These are phyloP conservation scores for Enteromius anoplus DNA, from an alignment of 2,797 vertebrate genomes.

Conservation along the genomic window DNA sequence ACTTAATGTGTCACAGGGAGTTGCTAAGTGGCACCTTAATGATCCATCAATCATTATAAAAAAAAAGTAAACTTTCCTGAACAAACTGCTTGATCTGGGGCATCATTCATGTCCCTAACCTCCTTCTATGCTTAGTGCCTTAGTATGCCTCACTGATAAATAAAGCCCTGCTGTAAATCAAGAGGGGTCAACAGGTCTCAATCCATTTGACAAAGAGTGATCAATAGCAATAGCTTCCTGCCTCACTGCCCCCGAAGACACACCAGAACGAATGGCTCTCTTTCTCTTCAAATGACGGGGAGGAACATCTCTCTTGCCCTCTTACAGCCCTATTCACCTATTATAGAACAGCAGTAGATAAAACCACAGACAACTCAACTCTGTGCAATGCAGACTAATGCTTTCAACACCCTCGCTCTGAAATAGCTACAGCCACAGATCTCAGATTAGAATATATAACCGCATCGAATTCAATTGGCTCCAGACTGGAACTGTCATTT, in stretches of 20 bases:
- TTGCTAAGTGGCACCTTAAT: not conserved
- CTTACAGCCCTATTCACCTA: conserved; percentile 19
- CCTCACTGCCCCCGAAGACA: conserved; percentile 36
- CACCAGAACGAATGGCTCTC: conserved; percentile 23
- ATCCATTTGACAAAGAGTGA: conserved; percentile 44
- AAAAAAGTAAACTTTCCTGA: not conserved
- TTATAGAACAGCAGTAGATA: not conserved
- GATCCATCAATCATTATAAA: too few species aligned
- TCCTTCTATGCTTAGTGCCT: not conserved
- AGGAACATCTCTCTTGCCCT: conserved; percentile 22
- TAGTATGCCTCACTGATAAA: not conserved
- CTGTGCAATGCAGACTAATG: not conserved
- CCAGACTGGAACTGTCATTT: not conserved
- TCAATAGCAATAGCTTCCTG: conserved; percentile 47
- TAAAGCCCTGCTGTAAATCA: conserved; percentile 42
- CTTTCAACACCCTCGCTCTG: not conserved
- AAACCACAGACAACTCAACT: conserved; percentile 3
- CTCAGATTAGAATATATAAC: not conserved
- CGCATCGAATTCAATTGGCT: not conserved
- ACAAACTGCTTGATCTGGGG: not conserved
- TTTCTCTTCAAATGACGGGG: conserved; percentile 6
- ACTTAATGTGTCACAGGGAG: not conserved
- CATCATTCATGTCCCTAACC: not conserved
- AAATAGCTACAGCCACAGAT: conserved; percentile 5
- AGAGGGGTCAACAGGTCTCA: conserved; percentile 30